These are phyloP conservation scores for Petaurus breviceps DNA, from an alignment of 2,113 vertebrate species.

Conservation along the genomic window DNA sequence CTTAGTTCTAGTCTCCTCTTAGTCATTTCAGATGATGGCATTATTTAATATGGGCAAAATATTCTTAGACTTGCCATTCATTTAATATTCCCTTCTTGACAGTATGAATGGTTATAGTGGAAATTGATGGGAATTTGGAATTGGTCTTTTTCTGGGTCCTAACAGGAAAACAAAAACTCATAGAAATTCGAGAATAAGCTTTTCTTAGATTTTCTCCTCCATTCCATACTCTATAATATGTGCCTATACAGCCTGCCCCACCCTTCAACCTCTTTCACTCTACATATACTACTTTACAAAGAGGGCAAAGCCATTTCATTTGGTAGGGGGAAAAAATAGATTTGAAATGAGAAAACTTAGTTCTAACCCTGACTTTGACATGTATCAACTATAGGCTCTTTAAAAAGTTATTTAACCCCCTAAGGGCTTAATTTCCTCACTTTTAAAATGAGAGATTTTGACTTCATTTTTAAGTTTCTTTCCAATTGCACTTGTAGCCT, in stretches of 20 bases:
- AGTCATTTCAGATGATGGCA: conserved; percentile 48
- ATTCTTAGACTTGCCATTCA: conserved; percentile 29
- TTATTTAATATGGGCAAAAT: conserved; percentile 52
- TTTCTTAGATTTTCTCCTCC: not conserved
- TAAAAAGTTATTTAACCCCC: not conserved
- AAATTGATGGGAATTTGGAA: not conserved
- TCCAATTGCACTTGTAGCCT: not conserved
- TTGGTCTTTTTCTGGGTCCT: not conserved
- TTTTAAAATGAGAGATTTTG: not conserved
- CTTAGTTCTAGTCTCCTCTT: conserved; percentile 40
- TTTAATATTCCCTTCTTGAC: conserved; percentile 1
- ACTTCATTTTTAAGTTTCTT: not conserved
- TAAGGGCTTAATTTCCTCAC: not conserved
- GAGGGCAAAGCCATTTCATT: not conserved
- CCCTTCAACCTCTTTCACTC: not conserved
- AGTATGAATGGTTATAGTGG: not conserved
- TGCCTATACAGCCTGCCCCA: not conserved
- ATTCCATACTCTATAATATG: not conserved
- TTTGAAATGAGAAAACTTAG: not conserved
- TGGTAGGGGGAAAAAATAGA: not conserved
- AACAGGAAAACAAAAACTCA: conserved; percentile 6
- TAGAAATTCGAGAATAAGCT: conserved; percentile 20
- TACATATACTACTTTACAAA: not conserved
- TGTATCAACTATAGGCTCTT: not conserved
- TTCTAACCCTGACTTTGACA: not conserved